Conservation (phyloP, 1,140 invertebrate genomes). For the Leptinotarsa undecemlineata region DNA sequence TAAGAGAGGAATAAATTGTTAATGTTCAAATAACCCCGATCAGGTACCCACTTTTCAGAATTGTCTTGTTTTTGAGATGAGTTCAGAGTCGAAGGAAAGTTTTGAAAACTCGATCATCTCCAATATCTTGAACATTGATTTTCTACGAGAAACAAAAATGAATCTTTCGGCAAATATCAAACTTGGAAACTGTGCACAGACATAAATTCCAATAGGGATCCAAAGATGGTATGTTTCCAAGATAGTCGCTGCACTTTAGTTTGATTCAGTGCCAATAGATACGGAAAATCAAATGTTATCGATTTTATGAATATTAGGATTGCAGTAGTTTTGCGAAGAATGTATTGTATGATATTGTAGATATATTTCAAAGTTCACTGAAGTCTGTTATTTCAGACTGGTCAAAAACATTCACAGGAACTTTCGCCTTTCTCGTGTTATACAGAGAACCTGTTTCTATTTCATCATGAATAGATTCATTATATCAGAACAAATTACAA, state of each 20-base stretch:
- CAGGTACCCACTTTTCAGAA: background rate
- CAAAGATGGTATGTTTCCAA: background rate
- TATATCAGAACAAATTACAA: too few relatives aligned
- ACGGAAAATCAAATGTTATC: background rate
- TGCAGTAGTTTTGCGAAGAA: too few relatives aligned
- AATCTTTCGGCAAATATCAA: constrained; percentile 3
- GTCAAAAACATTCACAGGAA: too few relatives aligned
- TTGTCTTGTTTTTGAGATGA: background rate
- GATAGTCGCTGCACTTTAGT: background rate
- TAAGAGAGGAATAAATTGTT: too few relatives aligned
- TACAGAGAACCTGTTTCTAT: too few relatives aligned
- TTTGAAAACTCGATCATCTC: background rate
- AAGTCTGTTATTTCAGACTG: too few relatives aligned
- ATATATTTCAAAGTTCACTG: too few relatives aligned
- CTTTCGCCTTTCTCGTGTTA: too few relatives aligned
- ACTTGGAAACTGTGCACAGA: background rate
- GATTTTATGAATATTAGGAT: background rate
- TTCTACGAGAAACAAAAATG: background rate
- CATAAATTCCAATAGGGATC: background rate
- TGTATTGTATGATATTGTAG: too few relatives aligned
- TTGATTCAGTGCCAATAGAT: background rate
- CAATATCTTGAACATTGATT: background rate
- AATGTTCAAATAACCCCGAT: too few relatives aligned
- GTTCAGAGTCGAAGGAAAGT: background rate
- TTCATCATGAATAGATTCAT: too few relatives aligned